Evolutionary conservation across 1,140 invertebrate species (phyloP), one percentile per base, ranked within the genome.

Genomic region (Zaprionus ornatus): DNA sequence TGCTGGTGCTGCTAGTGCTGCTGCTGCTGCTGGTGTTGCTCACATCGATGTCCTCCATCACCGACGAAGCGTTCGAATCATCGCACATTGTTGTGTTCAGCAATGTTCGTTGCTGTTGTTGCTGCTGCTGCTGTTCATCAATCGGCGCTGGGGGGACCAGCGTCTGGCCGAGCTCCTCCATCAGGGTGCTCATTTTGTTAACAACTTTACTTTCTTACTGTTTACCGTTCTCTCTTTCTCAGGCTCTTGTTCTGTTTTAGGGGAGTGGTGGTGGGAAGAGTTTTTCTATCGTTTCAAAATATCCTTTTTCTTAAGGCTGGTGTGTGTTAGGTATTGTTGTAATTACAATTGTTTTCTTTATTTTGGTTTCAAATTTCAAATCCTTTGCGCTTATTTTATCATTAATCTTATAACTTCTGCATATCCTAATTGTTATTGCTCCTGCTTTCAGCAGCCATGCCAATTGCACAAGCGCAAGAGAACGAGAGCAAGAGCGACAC

Each of bases 11-110:
- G 40, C 27, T 71, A 35, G 62, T 69, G 54, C 71, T 77, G 70
- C 72, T 85, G 70, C 74, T 87, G 78, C 81, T 83, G 64, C 80
- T 85, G 42, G 85, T 90, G 10, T 88, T 88, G 55, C 83, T 79
- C 27, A 75, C 85, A 59, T 87, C 83, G n/a, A 72, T 78, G 48
- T 87, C 83, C 54, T 87, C 83, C 27, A 83, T 64, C 29, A 84
- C 65, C n/a, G 77, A 77, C 23, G 74, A 77, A 37, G 71, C 65
- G 29, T 65, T 83, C 17, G 84, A 78, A 60, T 87, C 83, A 56
- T 87, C 83, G 45, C 77, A 78, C 9, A 80, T 52, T 17, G 74
- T 48, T 6, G 69, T 40, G 23, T 64, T 65, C n/a, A 83, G 29
- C 23, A 37, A 5, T 15, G 27, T 5, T 10, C 45, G 64, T 52